These are phyloP conservation scores for Macroramphosus scolopax DNA, from an alignment of 2,797 vertebrate genomes.

Conservation along the genomic window DNA sequence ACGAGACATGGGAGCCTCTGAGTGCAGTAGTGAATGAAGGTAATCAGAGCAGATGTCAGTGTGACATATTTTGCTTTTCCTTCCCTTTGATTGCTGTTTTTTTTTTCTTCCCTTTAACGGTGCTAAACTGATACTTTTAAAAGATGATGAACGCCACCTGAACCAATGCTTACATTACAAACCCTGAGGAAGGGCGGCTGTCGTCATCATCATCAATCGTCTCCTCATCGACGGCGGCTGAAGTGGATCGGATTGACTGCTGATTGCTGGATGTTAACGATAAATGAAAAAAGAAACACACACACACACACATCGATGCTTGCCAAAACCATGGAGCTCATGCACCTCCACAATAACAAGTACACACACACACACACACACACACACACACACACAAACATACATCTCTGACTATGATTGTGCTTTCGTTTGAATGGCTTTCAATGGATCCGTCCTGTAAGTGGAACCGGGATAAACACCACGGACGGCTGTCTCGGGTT, in stretches of 20 bases:
- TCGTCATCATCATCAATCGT: no score
- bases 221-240: no score
- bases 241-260: no score
- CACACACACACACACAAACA: not conserved
- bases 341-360: not conserved
- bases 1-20: constrained; percentile 15
- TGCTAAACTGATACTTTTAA: no score
- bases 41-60: constrained; percentile 36
- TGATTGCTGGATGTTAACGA: not conserved
- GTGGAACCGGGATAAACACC: constrained; percentile 64
- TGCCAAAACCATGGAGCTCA: no score
- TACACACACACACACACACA: not conserved
- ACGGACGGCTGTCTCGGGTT: constrained; percentile 45
- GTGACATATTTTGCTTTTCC: constrained; percentile 9
- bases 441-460: constrained; percentile 35
- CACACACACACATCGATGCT: not conserved
- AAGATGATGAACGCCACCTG: no score
- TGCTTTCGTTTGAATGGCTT: constrained; percentile 13
- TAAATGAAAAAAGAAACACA: not conserved
- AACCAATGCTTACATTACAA: no score
- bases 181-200: no score
- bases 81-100: constrained; percentile 18
- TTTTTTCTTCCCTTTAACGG: no score
- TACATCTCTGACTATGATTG: not conserved
- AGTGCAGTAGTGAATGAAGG: constrained; percentile 10